phyloP scores from a whole-genome alignment of 2,888 invertebrate genomes.

The Cosmia pyralina region DNA sequence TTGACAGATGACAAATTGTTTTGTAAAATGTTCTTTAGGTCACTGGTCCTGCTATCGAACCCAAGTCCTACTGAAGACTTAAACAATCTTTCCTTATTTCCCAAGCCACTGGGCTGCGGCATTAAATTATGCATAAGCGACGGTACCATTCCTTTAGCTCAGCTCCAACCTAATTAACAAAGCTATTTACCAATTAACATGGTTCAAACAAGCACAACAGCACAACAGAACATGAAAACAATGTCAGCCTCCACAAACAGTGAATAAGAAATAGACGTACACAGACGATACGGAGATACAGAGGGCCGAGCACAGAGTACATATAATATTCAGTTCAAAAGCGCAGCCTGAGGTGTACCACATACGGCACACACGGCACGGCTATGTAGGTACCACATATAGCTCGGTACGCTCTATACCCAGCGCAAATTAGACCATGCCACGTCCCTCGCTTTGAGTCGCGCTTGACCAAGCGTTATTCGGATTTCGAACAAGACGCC shows the following conservation, averaged over 20 bases:
- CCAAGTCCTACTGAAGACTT: not conserved
- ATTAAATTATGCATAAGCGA: conserved; percentile 15
- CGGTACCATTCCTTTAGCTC: conserved; percentile 20
- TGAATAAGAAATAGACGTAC: conserved; percentile 62
- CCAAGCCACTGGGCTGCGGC: not conserved
- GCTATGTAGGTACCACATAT: conserved; percentile 26
- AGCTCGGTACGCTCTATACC: conserved; percentile 63
- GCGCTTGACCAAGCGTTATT: conserved; percentile 89
- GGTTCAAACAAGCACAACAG: conserved; percentile 31
- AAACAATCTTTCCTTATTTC: not conserved
- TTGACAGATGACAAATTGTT: not conserved
- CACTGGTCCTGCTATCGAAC: not conserved
- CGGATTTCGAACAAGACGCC: conserved; percentile 86
- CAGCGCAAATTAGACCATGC: conserved; percentile 84
- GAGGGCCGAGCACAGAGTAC: conserved; percentile 38
- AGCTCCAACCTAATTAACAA: conserved; percentile 50
- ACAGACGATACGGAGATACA: conserved; percentile 52
- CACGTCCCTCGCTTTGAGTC: conserved; percentile 84
- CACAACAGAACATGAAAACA: conserved; percentile 53
- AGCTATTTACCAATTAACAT: conserved; percentile 58
- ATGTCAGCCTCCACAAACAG: conserved; percentile 59
- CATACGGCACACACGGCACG: conserved; percentile 43
- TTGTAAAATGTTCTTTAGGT: not conserved
- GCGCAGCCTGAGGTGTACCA: conserved; percentile 64
- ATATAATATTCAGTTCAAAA: conserved; percentile 72